phyloP scores from a whole-genome alignment of 2,113 vertebrate species.

The Mormoops blainvillei region DNA sequence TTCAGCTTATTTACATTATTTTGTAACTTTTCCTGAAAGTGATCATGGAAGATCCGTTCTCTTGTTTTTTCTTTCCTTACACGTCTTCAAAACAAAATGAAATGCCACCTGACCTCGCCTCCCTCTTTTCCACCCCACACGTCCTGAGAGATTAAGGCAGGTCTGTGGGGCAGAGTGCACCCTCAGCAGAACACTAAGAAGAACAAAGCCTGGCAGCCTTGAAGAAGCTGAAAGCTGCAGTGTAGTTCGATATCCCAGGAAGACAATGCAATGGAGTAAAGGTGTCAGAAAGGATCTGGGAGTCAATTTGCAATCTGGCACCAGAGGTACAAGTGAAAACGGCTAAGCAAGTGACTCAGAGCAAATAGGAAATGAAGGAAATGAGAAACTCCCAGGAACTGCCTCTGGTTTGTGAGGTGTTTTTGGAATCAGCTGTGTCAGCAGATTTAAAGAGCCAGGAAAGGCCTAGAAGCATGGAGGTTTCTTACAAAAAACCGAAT shows the following conservation, averaged over 20 bases:
- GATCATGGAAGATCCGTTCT: background rate
- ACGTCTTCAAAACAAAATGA: background rate
- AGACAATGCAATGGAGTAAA: background rate
- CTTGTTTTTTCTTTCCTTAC: background rate
- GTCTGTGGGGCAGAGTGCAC: rapidly evolving
- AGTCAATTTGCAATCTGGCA: background rate
- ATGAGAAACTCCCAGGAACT: background rate
- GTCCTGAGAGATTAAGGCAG: background rate
- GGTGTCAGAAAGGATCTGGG: background rate
- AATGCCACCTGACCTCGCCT: background rate
- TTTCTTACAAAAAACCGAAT: background rate
- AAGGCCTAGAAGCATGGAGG: background rate
- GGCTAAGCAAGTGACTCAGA: background rate
- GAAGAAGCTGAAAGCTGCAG: background rate
- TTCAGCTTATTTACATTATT: background rate
- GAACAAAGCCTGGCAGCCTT: background rate
- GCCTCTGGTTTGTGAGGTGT: background rate
- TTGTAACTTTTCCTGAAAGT: background rate
- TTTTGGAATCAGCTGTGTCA: background rate
- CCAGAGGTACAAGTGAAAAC: background rate
- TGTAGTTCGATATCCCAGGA: background rate
- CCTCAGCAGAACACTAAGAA: background rate
- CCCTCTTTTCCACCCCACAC: background rate
- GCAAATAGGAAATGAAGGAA: background rate
- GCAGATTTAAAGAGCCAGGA: background rate